phyloP scores from a whole-genome alignment of 2,797 vertebrate species.

The Micrastur ruficollis region DNA sequence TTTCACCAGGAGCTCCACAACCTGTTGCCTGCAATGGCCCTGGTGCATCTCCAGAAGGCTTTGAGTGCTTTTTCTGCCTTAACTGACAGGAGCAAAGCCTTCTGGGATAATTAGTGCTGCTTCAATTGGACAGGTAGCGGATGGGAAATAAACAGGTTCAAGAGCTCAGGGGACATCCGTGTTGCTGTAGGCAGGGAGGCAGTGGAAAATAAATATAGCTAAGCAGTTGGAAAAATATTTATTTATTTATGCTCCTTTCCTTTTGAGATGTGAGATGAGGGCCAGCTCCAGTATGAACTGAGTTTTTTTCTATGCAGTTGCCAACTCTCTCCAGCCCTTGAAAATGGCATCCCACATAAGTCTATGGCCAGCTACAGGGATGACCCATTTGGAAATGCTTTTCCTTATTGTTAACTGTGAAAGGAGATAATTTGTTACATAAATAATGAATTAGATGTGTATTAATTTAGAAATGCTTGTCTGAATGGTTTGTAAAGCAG shows the following conservation, averaged over 20 bases:
- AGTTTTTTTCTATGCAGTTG: background rate
- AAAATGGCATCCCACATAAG: background rate
- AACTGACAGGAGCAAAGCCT: slow-evolving; percentile 63
- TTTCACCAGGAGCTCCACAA: background rate
- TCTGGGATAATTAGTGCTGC: slow-evolving; percentile 72
- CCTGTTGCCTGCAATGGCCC: slow-evolving; percentile 16
- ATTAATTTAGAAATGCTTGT: slow-evolving; percentile 58
- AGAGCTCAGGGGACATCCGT: slow-evolving; percentile 53
- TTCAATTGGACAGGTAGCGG: slow-evolving; percentile 69
- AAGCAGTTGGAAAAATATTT: slow-evolving; percentile 66
- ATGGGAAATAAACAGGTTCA: slow-evolving; percentile 68
- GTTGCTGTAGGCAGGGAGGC: slow-evolving; percentile 64
- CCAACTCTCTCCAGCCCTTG: background rate
- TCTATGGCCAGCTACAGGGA: background rate
- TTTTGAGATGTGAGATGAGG: slow-evolving; percentile 35
- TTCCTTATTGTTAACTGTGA: slow-evolving; percentile 48
- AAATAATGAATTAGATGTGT: slow-evolving; percentile 70
- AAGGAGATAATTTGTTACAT: slow-evolving; percentile 63
- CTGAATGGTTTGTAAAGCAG: slow-evolving; percentile 43
- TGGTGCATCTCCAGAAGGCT: slow-evolving; percentile 36
- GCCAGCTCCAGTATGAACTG: background rate
- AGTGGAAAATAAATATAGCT: slow-evolving; percentile 65
- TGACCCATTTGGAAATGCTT: slow-evolving; percentile 46
- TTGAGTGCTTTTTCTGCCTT: slow-evolving; percentile 54
- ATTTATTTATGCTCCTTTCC: slow-evolving; percentile 63